Percentiles rank a stretch among this genome's conserved stretches.
phyloP scores from a whole-genome alignment of 2,888 invertebrate species.

The Thyatira batis region DNA sequence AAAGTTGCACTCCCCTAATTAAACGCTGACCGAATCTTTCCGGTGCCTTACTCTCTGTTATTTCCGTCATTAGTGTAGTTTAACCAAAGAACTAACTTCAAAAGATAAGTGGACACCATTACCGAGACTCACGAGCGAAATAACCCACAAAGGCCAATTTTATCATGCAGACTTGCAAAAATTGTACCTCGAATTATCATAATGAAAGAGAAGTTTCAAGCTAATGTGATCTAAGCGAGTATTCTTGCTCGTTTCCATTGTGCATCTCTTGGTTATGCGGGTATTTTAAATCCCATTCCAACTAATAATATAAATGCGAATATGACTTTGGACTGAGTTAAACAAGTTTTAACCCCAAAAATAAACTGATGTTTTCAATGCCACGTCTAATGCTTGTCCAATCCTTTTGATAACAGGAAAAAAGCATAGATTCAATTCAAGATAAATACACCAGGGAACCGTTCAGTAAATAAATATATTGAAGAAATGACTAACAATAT shows the following conservation, averaged over 20 bases:
- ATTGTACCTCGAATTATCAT: constrained; percentile 4
- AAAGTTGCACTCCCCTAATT: too few relatives aligned
- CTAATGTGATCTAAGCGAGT: background rate
- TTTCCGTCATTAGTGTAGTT: background rate
- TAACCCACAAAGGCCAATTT: background rate
- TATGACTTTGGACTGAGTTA: too few relatives aligned
- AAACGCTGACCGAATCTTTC: too few relatives aligned
- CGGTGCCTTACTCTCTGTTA: too few relatives aligned
- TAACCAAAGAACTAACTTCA: background rate
- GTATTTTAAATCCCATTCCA: too few relatives aligned
- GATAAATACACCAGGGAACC: too few relatives aligned
- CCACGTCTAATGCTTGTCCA: background rate
- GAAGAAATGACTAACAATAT: background rate
- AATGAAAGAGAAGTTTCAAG: constrained; percentile 4
- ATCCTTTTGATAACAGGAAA: background rate
- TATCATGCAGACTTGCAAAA: background rate
- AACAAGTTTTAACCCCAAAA: background rate
- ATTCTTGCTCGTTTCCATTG: background rate
- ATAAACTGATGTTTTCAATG: background rate
- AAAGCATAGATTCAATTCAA: too few relatives aligned
- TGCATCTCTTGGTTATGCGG: background rate
- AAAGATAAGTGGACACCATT: background rate
- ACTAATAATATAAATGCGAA: too few relatives aligned
- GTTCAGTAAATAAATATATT: too few relatives aligned
- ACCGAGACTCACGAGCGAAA: background rate